phyloP scores from a whole-genome alignment of 1,140 invertebrate genomes.

The Trachelipus rathkii region DNA sequence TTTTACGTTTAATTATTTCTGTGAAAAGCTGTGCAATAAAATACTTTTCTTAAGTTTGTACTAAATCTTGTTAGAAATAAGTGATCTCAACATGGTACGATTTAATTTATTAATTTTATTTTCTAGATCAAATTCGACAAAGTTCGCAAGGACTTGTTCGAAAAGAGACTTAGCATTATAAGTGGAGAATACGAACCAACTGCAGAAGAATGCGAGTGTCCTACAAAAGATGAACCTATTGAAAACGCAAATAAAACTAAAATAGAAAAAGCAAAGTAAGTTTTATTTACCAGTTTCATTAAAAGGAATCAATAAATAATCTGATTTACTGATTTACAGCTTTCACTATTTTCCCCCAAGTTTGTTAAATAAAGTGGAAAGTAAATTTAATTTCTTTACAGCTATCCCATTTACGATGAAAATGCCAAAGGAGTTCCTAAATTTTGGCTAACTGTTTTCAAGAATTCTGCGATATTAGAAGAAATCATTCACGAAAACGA shows the following conservation, averaged over 20 bases:
- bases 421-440: slow-evolving; percentile 84
- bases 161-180: slow-evolving; percentile 59
- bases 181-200: slow-evolving; percentile 67
- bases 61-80: too few relatives aligned
- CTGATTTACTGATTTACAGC: too few relatives aligned
- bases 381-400: slow-evolving; percentile 18
- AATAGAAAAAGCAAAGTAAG: slow-evolving; percentile 6
- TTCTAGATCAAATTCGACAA: slow-evolving; percentile 39
- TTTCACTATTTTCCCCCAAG: too few relatives aligned
- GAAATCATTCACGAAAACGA: slow-evolving; percentile 85
- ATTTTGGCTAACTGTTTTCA: slow-evolving; percentile 96
- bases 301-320: too few relatives aligned
- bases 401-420: slow-evolving; percentile 46
- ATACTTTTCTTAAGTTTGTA: too few relatives aligned
- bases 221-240: slow-evolving; percentile 70
- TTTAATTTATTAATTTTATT: too few relatives aligned
- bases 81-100: too few relatives aligned
- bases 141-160: slow-evolving; percentile 36
- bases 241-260: slow-evolving; percentile 55
- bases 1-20: too few relatives aligned
- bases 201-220: slow-evolving; percentile 78
- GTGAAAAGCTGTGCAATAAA: too few relatives aligned
- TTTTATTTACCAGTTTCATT: too few relatives aligned
- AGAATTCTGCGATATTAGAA: slow-evolving; percentile 82
- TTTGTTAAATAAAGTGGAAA: not conserved